Percentiles rank a stretch among this genome's conserved stretches.
These are phyloP conservation scores for Neoscelio sp. DNA, from an alignment of 2,888 invertebrate species.

Conservation along the genomic window DNA sequence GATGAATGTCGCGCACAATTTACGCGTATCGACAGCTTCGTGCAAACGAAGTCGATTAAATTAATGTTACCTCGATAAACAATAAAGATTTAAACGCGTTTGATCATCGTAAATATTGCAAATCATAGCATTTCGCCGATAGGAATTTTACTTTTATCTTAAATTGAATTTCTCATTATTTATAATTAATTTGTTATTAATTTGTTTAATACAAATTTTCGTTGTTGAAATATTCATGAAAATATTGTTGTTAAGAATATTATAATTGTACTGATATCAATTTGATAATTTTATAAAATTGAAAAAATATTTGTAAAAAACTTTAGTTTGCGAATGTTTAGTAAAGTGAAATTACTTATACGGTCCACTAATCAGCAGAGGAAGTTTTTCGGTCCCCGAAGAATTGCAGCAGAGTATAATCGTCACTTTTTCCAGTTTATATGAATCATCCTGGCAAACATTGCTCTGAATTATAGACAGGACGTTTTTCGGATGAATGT, in stretches of 20 bases:
- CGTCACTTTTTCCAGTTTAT: slow-evolving; percentile 60
- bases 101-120: slow-evolving; percentile 9
- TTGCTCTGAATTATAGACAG: background rate
- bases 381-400: slow-evolving; percentile 75
- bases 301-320: background rate
- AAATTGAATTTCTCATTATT: no score
- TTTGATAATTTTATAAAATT: no score
- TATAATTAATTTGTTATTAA: no score
- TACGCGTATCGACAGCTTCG: slow-evolving; percentile 31
- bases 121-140: slow-evolving; percentile 2
- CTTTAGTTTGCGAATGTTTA: slow-evolving; percentile 1
- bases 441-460: background rate
- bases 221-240: no score
- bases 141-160: background rate
- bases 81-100: slow-evolving; percentile 13
- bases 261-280: no score
- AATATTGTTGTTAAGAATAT: no score
- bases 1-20: slow-evolving; percentile 34
- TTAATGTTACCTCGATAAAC: slow-evolving; percentile 29
- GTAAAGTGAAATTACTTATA: slow-evolving; percentile 54
- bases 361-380: slow-evolving; percentile 74
- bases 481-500: slow-evolving; percentile 62
- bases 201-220: no score
- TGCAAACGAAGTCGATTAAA: slow-evolving; percentile 38
- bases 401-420: slow-evolving; percentile 75